Evolutionary conservation across 1,140 invertebrate genomes (phyloP).

Genomic region (Bemisia tabaci): DNA sequence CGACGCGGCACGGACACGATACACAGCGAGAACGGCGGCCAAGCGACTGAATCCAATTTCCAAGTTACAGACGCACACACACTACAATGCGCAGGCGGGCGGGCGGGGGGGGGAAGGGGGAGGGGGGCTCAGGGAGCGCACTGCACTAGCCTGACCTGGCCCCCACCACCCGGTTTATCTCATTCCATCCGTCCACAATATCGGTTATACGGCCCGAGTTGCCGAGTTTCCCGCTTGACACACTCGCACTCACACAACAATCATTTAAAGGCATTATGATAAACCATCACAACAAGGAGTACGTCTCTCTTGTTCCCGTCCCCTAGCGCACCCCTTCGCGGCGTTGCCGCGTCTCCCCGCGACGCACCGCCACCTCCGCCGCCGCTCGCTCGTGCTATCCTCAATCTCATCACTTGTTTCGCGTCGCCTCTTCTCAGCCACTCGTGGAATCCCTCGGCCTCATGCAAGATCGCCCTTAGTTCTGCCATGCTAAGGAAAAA

Average conservation of each 20-base stretch:
- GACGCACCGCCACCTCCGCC: not conserved
- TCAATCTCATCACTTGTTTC: too few relatives aligned
- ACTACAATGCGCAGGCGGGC: not conserved
- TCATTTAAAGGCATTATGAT: not conserved
- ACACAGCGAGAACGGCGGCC: not conserved
- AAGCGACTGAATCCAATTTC: not conserved
- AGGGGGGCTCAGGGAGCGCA: not conserved
- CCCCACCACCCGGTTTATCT: not conserved
- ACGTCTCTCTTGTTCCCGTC: not conserved
- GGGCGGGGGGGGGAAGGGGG: too few relatives aligned
- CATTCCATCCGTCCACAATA: not conserved
- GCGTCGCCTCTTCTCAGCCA: too few relatives aligned
- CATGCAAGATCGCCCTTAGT: too few relatives aligned
- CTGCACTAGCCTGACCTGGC: not conserved
- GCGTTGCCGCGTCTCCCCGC: not conserved
- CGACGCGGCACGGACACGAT: not conserved
- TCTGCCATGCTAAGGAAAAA: too few relatives aligned
- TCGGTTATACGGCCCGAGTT: not conserved
- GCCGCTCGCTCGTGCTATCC: too few relatives aligned
- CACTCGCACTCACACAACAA: not conserved
- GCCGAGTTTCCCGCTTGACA: not conserved
- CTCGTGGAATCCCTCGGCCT: too few relatives aligned
- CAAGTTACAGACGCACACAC: not conserved
- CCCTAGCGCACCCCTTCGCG: not conserved
- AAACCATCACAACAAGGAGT: not conserved